Evolutionary conservation across 1,140 invertebrate species (phyloP).

Genomic region (Drosophila biarmipes): DNA sequence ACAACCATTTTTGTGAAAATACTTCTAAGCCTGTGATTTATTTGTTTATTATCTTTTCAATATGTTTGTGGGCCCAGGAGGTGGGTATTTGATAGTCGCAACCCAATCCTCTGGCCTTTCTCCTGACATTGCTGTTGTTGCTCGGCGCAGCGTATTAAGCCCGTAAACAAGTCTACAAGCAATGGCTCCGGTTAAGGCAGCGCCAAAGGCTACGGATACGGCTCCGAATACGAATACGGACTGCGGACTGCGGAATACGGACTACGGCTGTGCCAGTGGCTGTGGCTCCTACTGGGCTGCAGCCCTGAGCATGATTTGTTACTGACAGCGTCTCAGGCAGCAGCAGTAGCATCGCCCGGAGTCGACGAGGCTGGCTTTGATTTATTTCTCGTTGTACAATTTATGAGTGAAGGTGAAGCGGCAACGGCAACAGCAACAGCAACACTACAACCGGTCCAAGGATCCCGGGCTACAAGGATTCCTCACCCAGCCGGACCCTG

Average conservation of each 20-base stretch:
- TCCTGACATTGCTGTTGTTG: slow-evolving; percentile 8
- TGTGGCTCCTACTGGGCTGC: slow-evolving; percentile 58
- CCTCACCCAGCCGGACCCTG: slow-evolving; percentile 23
- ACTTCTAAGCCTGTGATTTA: not conserved
- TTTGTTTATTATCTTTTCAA: not conserved
- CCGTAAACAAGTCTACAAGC: slow-evolving; percentile 74
- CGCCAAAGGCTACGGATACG: slow-evolving; percentile 19
- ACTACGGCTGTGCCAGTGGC: slow-evolving; percentile 2
- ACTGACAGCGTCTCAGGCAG: slow-evolving; percentile 80
- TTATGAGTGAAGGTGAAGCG: slow-evolving; percentile 82
- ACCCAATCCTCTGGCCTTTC: not conserved
- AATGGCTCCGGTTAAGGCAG: slow-evolving; percentile 38
- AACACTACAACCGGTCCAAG: slow-evolving; percentile 23
- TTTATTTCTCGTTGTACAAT: slow-evolving; percentile 81
- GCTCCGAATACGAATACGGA: slow-evolving; percentile 1
- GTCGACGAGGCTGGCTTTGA: slow-evolving; percentile 75
- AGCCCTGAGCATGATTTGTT: slow-evolving; percentile 81
- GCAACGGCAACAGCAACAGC: too few species aligned
- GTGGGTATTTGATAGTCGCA: slow-evolving; percentile 15
- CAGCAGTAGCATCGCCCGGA: slow-evolving; percentile 29
- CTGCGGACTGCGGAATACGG: slow-evolving; percentile 9
- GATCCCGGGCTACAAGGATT: not conserved
- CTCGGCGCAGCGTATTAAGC: slow-evolving; percentile 63
- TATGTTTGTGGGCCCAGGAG: not conserved
- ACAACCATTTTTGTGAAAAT: not conserved